Conservation (phyloP, 37 sponge, comb jelly and placozoan genomes). For the Aplysina aerophoba region DNA sequence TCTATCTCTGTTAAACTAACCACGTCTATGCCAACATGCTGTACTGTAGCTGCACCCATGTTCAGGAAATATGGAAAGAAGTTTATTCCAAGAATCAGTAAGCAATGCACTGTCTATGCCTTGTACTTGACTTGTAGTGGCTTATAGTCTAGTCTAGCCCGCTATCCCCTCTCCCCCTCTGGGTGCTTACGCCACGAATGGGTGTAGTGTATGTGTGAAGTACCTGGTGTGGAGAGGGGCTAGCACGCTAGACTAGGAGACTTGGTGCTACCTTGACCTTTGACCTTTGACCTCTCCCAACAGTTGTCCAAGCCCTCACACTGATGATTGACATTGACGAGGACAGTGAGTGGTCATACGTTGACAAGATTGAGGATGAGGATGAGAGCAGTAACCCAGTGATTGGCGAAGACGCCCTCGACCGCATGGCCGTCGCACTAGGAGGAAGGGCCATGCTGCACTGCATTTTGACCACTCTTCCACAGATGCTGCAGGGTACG, state of each 20-base stretch:
- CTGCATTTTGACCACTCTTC: constrained; percentile 82
- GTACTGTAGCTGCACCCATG: constrained; percentile 88
- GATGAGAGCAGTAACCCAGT: constrained; percentile 85
- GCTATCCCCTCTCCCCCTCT: too few relatives aligned
- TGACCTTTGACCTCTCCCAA: constrained; percentile 6
- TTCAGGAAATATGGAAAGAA: constrained; percentile 80
- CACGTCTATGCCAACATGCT: too few relatives aligned
- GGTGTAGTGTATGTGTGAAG: constrained; percentile 1
- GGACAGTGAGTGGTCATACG: constrained; percentile 70
- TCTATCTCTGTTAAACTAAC: too few relatives aligned
- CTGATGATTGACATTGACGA: constrained; percentile 92
- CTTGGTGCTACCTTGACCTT: not conserved
- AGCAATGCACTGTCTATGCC: not conserved
- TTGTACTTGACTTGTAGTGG: not conserved
- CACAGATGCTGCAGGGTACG: constrained; percentile 84
- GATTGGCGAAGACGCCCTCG: constrained; percentile 89
- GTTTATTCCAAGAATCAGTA: constrained; percentile 68
- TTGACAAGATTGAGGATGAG: constrained; percentile 81
- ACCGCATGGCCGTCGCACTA: constrained; percentile 91
- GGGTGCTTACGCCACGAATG: too few relatives aligned
- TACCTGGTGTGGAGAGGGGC: not conserved
- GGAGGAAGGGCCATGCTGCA: constrained; percentile 94
- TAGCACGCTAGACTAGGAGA: too few relatives aligned
- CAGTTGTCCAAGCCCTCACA: constrained; percentile 74
- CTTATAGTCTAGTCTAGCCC: too few relatives aligned